Evolutionary conservation across 2,113 vertebrate species (phyloP), one percentile per base, ranked within the genome.

Genomic region (Hypanus sabinus): DNA sequence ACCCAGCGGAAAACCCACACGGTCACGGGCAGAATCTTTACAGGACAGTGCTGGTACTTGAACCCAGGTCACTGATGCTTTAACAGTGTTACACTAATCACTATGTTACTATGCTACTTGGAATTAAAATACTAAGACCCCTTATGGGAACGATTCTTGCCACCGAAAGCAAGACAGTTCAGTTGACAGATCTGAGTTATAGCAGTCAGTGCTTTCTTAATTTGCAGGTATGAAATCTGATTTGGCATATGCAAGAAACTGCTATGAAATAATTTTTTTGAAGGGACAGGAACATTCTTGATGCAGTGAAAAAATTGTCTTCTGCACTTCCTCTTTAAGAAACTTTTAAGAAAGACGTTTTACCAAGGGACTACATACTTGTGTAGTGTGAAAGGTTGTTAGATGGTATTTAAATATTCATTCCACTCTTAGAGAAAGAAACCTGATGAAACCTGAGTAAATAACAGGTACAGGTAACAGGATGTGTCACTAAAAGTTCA

Each of bases 401-500:
- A 33, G 91, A 73, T 46, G 70, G 70, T 73, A 75, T 93, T 93
- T 93, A 55, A 3, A 73, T 71, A 73, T 93, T 46, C 33, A 46
- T 73, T 93, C 68, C 36, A 75, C 73, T 75, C 91, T 71, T 73
- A 10, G 70, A 90, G 68, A 93, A 71, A 93, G 38, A 22, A 70
- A 33, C 16, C 18, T 18, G 62, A 91, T 36, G 88, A 93, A 93
- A 93, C 20, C 38, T 71, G 91, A 93, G 91, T 73, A 46, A 55
- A 65, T 62, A 70, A 91, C 88, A 91, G 70, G 91, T 73, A 93
- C 91, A 93, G 68, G 91, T 93, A 93, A 93, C 91, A 93, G 91
- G 91, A 93, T 75, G 91, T 93, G 91, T 93, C 91, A 93, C 68
- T 30, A 30, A 93, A 93, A 73, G 91, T 93, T 93, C 91, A 93